These are phyloP conservation scores for Rhinichthys osculus DNA, from an alignment of 2,797 vertebrate species.

Conservation along the genomic window DNA sequence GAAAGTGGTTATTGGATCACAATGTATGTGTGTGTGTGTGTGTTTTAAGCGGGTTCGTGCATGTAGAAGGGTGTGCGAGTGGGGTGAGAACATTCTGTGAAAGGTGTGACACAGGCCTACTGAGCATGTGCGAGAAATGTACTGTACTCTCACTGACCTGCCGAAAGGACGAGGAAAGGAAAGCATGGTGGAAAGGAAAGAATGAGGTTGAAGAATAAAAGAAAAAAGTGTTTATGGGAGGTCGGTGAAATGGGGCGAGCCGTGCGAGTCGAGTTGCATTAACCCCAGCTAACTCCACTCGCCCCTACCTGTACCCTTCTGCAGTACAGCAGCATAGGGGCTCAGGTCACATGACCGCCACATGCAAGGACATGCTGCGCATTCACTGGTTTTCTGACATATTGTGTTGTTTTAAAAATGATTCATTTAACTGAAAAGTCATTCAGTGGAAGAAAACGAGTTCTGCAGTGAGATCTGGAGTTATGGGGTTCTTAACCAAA, in stretches of 20 bases:
- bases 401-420: neutral
- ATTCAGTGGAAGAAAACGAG: neutral
- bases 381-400: neutral
- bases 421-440: neutral
- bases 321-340: conserved; percentile 7
- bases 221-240: conserved; percentile 24
- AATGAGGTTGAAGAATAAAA: conserved; percentile 2
- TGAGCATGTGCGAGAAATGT: conserved; percentile 14
- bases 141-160: neutral
- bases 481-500: neutral
- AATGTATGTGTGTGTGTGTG: conserved; percentile 12
- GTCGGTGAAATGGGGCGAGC: conserved; percentile 5
- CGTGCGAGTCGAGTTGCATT: conserved; percentile 35
- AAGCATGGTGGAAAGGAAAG: neutral
- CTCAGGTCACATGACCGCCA: conserved; percentile 15
- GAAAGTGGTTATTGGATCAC: neutral
- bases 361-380: conserved; percentile 5
- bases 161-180: neutral
- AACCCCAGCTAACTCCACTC: conserved; percentile 32
- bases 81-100: conserved; percentile 24
- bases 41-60: conserved; percentile 35
- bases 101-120: conserved; percentile 47
- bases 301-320: conserved; percentile 38
- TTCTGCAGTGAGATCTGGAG: neutral
- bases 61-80: conserved; percentile 33